These are phyloP conservation scores for Harpalus rufipes DNA, from an alignment of 2,888 invertebrate species.

Conservation along the genomic window DNA sequence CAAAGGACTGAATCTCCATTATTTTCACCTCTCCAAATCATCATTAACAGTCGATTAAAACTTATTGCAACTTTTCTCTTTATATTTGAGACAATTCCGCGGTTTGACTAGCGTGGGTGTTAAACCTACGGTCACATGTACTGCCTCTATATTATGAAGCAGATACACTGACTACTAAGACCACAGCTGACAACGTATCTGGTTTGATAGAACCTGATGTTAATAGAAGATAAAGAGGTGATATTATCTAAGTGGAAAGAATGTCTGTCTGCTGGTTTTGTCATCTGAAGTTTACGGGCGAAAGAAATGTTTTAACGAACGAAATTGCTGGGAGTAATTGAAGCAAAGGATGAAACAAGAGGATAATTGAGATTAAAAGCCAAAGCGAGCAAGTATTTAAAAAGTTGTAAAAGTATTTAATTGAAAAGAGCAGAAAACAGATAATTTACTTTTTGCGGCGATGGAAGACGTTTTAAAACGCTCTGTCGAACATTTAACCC, in stretches of 20 bases:
- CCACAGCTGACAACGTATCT: neutral
- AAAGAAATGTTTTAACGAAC: conserved; percentile 9
- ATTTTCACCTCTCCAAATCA: too few species aligned
- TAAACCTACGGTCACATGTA: too few species aligned
- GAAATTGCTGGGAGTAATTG: conserved; percentile 17
- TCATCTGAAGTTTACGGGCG: neutral
- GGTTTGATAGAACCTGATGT: neutral
- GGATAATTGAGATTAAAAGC: conserved; percentile 32
- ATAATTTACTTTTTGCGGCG: conserved; percentile 23
- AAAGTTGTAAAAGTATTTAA: conserved; percentile 47
- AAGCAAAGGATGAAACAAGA: conserved; percentile 10
- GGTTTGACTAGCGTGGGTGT: too few species aligned
- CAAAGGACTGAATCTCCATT: too few species aligned
- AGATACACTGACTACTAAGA: neutral
- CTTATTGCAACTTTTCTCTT: too few species aligned
- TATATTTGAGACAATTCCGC: too few species aligned
- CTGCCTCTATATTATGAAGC: too few species aligned
- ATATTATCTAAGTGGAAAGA: neutral
- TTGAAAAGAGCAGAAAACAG: conserved; percentile 48
- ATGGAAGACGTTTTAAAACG: conserved; percentile 9
- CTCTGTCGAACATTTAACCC: conserved; percentile 45
- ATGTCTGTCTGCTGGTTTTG: neutral
- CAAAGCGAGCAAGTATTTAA: conserved; percentile 27
- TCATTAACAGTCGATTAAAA: too few species aligned
- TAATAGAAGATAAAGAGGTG: neutral